A percentile compares a stretch with the other conserved stretches of the same genome.
These are phyloP conservation scores for Knipowitschia caucasica DNA, from an alignment of 2,797 vertebrate genomes.

Conservation along the genomic window DNA sequence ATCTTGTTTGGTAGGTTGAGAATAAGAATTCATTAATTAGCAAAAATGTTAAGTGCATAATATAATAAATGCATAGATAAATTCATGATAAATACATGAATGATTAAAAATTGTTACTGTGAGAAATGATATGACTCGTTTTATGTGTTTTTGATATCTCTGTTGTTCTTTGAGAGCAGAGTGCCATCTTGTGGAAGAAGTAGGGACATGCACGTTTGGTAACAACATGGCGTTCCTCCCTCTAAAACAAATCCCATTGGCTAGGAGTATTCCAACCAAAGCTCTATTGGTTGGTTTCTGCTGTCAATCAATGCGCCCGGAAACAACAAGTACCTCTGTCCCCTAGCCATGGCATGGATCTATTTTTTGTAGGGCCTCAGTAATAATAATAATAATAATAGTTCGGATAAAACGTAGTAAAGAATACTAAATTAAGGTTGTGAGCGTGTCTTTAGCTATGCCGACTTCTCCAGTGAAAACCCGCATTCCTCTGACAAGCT, in stretches of 20 bases:
- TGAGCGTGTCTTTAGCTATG: slow-evolving; percentile 38
- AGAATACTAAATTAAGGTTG: neutral
- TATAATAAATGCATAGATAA: no score
- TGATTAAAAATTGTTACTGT: no score
- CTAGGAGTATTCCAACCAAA: accelerated
- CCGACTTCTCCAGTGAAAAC: slow-evolving; percentile 67
- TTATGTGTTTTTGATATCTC: neutral
- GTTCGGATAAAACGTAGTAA: no score
- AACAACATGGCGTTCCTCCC: slow-evolving; percentile 26
- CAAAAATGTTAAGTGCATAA: no score
- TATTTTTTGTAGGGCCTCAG: no score
- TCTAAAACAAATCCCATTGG: slow-evolving; percentile 33
- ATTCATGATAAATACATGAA: no score
- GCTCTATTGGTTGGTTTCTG: slow-evolving; percentile 33
- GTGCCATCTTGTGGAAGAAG: slow-evolving; percentile 31
- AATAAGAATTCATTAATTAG: no score
- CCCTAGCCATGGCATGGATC: neutral
- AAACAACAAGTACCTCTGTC: slow-evolving; percentile 11
- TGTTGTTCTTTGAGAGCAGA: neutral
- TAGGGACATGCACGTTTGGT: slow-evolving; percentile 10
- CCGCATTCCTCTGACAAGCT: slow-evolving; percentile 64
- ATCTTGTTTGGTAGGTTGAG: no score
- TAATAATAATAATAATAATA: no score
- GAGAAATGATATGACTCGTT: no score
- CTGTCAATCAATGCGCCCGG: slow-evolving; percentile 13